Base-by-base conservation (phyloP, 2,888 invertebrate species). In the Argyresthia goedartella region DNA sequence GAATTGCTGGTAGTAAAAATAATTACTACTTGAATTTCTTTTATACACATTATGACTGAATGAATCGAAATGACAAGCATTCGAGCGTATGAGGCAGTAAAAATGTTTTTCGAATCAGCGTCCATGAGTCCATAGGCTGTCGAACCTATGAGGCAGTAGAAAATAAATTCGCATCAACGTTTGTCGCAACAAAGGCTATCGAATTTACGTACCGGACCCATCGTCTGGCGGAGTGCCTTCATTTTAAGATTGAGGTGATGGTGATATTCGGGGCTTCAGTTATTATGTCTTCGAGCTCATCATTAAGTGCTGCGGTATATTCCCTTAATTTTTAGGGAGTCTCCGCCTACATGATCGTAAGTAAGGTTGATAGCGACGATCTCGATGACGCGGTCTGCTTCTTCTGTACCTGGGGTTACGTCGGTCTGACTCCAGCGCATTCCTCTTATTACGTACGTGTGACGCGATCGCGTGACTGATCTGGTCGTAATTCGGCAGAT, bases 171-270 rank as follows among this genome's bases (percentile, higher is more conserved):
- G n/a, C n/a, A n/a, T n/a, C n/a, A n/a, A n/a, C n/a, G n/a, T n/a
- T n/a, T n/a, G n/a, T n/a, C n/a, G n/a, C n/a, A n/a, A n/a, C n/a
- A n/a, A n/a, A n/a, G n/a, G n/a, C n/a, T n/a, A n/a, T n/a, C n/a
- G n/a, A n/a, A n/a, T n/a, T n/a, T n/a, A n/a, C n/a, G n/a, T 11
- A 36, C 49, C 39, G 3, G 10, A 15, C 7, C 10, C 14, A 36
- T 49, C 15, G 41, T 47, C 13, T 52, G 47, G 16, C 47, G 46
- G 16, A 52, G 52, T 47, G 47, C 13, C 10, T 13, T 47, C 47
- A 52, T 52, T 52, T 52, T 52, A 41, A 52, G 52, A 33, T 52
- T 52, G 1, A 52, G 47, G 33, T 52, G 13, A 47, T 47, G 47
- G 47, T 52, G 25, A 52, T 13, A 11, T 15, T 36, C 9, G 36